A percentile compares a stretch with the other conserved stretches of the same genome.
Evolutionary conservation across 1,140 invertebrate species (phyloP).

Genomic region (Dinoponera quadriceps): DNA sequence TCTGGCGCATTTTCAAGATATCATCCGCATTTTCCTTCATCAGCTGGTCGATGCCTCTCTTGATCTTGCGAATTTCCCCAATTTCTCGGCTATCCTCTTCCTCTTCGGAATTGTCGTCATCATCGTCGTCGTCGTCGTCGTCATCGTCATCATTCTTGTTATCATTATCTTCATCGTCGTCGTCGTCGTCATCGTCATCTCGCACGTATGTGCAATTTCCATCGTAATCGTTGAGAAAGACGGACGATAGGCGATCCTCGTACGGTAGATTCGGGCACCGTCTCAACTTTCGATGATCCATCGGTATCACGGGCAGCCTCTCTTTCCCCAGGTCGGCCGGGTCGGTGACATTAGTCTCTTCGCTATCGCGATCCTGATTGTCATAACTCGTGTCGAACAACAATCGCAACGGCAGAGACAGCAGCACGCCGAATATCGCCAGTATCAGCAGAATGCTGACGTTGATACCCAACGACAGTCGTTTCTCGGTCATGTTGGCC

Average conservation of each 20-base stretch:
- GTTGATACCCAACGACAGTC: constrained; percentile 77
- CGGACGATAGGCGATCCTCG: constrained; percentile 65
- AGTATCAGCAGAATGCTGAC: constrained; percentile 77
- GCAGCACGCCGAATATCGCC: constrained; percentile 77
- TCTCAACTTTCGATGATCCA: constrained; percentile 74
- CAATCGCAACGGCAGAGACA: constrained; percentile 77
- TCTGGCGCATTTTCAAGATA: constrained; percentile 62
- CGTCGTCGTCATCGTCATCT: constrained; percentile 16
- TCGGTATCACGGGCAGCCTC: constrained; percentile 30
- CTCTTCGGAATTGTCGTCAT: constrained; percentile 19
- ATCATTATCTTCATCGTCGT: neutral
- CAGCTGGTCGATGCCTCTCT: constrained; percentile 46
- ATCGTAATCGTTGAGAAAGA: constrained; percentile 76
- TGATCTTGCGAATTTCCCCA: neutral
- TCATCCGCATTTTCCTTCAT: constrained; percentile 61
- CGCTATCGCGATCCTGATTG: constrained; percentile 31
- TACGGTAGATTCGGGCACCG: constrained; percentile 76
- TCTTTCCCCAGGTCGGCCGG: neutral
- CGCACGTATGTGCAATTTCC: constrained; percentile 75
- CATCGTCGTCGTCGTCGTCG: neutral
- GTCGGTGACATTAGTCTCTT: neutral
- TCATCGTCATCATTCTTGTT: neutral
- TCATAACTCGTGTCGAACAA: constrained; percentile 77
- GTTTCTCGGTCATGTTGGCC: constrained; percentile 68
- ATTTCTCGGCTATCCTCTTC: neutral